Conservation (phyloP, 2,888 invertebrate species). For the Meganola albula region DNA sequence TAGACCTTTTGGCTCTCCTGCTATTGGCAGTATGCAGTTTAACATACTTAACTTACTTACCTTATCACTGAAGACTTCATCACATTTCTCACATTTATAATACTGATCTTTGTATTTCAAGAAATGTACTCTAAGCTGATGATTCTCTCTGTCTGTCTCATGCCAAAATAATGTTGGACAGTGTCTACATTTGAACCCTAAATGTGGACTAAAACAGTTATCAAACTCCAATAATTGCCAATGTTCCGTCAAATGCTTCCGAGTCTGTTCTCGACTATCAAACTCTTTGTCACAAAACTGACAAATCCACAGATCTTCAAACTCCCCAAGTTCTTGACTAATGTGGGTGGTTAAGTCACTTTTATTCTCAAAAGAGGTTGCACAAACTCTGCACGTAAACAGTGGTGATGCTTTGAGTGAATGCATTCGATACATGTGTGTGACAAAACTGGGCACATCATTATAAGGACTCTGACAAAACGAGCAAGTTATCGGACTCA, state of each 20-base stretch:
- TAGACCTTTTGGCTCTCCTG: no score
- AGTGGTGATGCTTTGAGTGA: slow-evolving; percentile 47
- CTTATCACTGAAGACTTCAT: slow-evolving; percentile 65
- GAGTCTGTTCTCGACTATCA: slow-evolving; percentile 48
- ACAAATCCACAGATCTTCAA: slow-evolving; percentile 68
- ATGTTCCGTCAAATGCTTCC: slow-evolving; percentile 56
- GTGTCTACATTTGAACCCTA: slow-evolving; percentile 70
- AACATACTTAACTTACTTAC: no score
- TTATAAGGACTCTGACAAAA: slow-evolving; percentile 47
- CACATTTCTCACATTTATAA: slow-evolving; percentile 61
- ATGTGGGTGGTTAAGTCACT: slow-evolving; percentile 51
- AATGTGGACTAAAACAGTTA: slow-evolving; percentile 68
- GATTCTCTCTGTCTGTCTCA: slow-evolving; percentile 63
- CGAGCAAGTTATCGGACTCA: slow-evolving; percentile 43
- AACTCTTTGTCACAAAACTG: slow-evolving; percentile 74
- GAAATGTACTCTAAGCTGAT: slow-evolving; percentile 58
- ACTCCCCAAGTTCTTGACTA: slow-evolving; percentile 51
- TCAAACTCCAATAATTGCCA: slow-evolving; percentile 52
- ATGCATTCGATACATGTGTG: slow-evolving; percentile 62
- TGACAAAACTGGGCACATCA: slow-evolving; percentile 35
- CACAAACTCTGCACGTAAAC: slow-evolving; percentile 62
- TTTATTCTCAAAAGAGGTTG: slow-evolving; percentile 51
- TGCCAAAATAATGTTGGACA: slow-evolving; percentile 73
- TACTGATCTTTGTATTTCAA: slow-evolving; percentile 49
- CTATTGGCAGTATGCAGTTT: no score